Evolutionary conservation across 2,113 vertebrate species (phyloP), one percentile per base, ranked within the genome.

Genomic region (Oncorhynchus tshawytscha): DNA sequence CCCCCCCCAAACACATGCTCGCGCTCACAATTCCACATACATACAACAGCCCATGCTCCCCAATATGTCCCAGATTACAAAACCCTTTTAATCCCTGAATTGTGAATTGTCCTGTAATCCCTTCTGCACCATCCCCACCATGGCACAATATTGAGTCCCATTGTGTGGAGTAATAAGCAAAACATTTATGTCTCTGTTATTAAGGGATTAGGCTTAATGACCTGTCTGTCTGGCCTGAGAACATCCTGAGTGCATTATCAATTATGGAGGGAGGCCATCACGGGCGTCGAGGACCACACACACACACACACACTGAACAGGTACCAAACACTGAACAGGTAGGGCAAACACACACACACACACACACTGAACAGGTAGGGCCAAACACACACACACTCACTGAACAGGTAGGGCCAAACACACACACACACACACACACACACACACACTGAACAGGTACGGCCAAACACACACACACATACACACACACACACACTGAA

Each of bases 181-280:
- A 57, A 70, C 48, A 54, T 80, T 82, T 81, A 79, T 84, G 74
- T 67, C 75, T 80, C 67, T 82, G 74, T 82, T 85, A 70, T 82
- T 65, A 78, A 67, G 51, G 70, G 79, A 88, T 89, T 84, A 89
- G 82, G 54, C 65, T 73, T 76, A 45, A 81, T 71, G 80, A 65
- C 66, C 65, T 71, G 76, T 59, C 78, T 76, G 78, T 71, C 75
- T 45, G 39, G 39, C 39, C 62, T 72, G 76, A 86, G 81, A 60
- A 87, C 80, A 82, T 77, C 74, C 34, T 74, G 81, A 77, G 77
- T 34, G 64, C 80, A 83, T 85, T 73, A 88, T 90, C 87, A 89
- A 88, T 89, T 87, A 91, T 86, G 73, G 82, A 91, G 77, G 73
- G 66, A 45, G 39, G 39, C 39, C 39, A 45, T 45, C 39, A 11